phyloP scores from a whole-genome alignment of 2,113 vertebrate species.

The Pollachius pollachius region DNA sequence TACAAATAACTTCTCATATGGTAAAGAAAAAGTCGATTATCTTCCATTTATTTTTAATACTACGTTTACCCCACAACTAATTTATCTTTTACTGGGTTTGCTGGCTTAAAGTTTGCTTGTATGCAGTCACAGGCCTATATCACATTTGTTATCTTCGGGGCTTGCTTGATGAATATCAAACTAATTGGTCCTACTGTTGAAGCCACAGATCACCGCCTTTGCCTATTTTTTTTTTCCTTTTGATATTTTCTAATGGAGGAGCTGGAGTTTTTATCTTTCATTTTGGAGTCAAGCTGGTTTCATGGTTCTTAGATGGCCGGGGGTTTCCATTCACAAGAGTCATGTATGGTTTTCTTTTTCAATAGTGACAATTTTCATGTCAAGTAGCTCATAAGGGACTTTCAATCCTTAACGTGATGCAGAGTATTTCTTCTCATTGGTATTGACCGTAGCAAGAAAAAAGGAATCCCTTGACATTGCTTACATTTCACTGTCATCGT shows the following conservation, averaged over 20 bases:
- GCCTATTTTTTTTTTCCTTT: conserved; percentile 65
- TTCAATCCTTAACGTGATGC: conserved; percentile 54
- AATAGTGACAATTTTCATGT: conserved; percentile 48
- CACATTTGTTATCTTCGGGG: conserved; percentile 54
- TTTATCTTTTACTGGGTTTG: conserved; percentile 71
- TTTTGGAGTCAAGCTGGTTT: conserved; percentile 50
- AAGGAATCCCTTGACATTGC: conserved; percentile 20
- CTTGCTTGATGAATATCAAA: conserved; percentile 64
- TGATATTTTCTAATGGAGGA: conserved; percentile 60
- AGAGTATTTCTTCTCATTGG: conserved; percentile 51
- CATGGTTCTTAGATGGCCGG: conserved; percentile 32
- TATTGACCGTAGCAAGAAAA: conserved; percentile 42
- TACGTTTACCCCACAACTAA: conserved; percentile 67
- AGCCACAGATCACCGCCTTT: conserved; percentile 70
- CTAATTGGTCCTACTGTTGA: conserved; percentile 56
- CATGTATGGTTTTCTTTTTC: conserved; percentile 20
- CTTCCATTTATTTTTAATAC: conserved; percentile 76
- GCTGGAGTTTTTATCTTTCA: conserved; percentile 48
- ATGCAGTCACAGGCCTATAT: conserved; percentile 62
- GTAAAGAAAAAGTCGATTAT: conserved; percentile 73
- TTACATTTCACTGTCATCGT: conserved; percentile 50
- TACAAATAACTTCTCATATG: conserved; percentile 73
- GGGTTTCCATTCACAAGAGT: conserved; percentile 42
- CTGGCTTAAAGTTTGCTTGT: conserved; percentile 70
- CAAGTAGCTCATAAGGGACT: conserved; percentile 59